Base-by-base conservation (phyloP, 2,888 invertebrate species). In the Deroplatys truncata region DNA sequence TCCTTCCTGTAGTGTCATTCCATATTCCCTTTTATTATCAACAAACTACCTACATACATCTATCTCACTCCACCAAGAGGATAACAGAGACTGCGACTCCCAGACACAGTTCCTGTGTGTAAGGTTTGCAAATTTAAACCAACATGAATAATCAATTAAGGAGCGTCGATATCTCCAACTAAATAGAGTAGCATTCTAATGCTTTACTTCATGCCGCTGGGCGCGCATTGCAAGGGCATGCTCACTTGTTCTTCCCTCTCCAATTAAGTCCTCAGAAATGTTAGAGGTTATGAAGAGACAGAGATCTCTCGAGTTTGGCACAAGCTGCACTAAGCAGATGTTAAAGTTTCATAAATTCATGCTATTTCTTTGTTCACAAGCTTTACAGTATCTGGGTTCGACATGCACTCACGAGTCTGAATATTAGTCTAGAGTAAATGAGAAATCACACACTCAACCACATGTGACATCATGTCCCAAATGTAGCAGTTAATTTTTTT, bases 11-110 rank as follows among this genome's bases (percentile, higher is more conserved):
- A 83, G 35, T 83, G 28, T 87, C 87, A 87, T 87, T 87, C 87
- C 87, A 83, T 87, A 83, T 87, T 87, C 87, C 87, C 87, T 87
- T 87, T 82, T 87, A 87, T 83, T 87, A 87, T 28, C 87, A 87
- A 87, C 56, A 72, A 72, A 72, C 56, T 72, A 72, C 56, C 56
- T 72, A 72, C 56, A 72, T 72, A 72, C 56, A 72, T 72, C 56
- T 9, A 16, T 72, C 56, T 72, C 56, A 72, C 56, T 72, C 56
- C 56, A 56, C 83, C n/a, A 72, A 35, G 87, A 87, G 87, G 72
- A 86, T 29, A 72, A 72, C 56, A 72, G 56, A 72, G 56, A 20
- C 56, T 72, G 56, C 56, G 56, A 72, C 56, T 72, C 56, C 56
- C 56, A 72, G 56, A 72, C 56, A 72, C 20, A 72, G 56, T 72